Evolutionary conservation across 2,797 vertebrate species (phyloP).

Genomic region (Todus mexicanus): DNA sequence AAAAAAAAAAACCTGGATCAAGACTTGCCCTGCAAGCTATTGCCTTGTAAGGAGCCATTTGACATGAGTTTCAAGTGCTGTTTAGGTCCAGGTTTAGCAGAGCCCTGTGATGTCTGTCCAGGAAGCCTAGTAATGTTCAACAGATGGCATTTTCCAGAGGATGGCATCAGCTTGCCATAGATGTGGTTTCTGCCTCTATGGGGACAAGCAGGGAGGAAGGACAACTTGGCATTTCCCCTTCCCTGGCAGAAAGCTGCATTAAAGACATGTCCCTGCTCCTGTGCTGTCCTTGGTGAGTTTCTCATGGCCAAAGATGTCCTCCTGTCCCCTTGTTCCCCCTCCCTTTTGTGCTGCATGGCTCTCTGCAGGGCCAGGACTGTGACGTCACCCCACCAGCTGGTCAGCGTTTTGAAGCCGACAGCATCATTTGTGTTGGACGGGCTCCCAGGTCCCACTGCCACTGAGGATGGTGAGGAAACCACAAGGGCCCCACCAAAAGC

Average conservation of each 20-base stretch:
- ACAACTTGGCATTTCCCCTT: background rate
- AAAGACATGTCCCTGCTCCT: background rate
- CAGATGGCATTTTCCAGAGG: slow-evolving; percentile 45
- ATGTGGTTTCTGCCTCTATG: background rate
- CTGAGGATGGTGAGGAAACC: background rate
- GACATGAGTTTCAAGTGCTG: background rate
- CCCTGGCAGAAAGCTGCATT: background rate
- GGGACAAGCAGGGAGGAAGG: background rate
- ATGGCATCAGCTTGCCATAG: background rate
- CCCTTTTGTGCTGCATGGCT: background rate
- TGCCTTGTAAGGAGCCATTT: slow-evolving; percentile 9
- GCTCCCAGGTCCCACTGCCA: accelerated
- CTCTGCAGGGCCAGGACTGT: background rate
- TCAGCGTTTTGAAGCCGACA: background rate
- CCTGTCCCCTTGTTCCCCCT: background rate
- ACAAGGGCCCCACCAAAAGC: background rate
- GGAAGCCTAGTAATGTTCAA: slow-evolving; percentile 7
- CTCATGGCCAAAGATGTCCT: background rate
- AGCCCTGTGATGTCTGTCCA: slow-evolving; percentile 6
- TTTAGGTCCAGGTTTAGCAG: slow-evolving; percentile 21
- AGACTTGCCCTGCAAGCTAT: background rate
- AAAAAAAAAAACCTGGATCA: background rate
- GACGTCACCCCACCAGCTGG: background rate
- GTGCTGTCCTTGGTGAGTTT: background rate
- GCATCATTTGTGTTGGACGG: background rate